These are phyloP conservation scores for Itoplectis maculator DNA, from an alignment of 2,888 invertebrate species.

Conservation along the genomic window DNA sequence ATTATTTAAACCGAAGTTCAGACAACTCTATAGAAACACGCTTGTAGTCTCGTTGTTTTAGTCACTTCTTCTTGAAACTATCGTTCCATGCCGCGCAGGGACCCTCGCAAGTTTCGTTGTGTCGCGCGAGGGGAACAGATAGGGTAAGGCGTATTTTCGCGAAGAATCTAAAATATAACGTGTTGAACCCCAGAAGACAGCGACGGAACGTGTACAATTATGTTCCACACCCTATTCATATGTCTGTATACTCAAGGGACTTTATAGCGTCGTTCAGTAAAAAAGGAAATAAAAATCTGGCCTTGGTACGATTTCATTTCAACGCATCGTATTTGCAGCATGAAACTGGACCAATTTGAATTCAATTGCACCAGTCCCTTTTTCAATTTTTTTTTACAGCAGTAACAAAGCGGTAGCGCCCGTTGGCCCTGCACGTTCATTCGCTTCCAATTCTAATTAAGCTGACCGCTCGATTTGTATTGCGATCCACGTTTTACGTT, in stretches of 20 bases:
- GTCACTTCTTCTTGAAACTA: slow-evolving; percentile 29
- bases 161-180: not conserved
- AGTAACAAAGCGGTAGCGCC: not conserved
- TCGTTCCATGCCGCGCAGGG: not conserved
- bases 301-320: no score
- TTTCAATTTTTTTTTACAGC: not conserved
- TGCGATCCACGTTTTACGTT: not conserved
- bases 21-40: slow-evolving; percentile 39
- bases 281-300: no score
- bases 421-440: not conserved
- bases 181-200: not conserved
- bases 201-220: not conserved
- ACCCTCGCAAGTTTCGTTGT: not conserved
- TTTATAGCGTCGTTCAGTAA: no score
- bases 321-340: not conserved
- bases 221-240: no score
- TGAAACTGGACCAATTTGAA: not conserved
- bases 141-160: not conserved
- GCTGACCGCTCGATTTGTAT: not conserved
- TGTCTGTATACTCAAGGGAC: no score
- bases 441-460: not conserved
- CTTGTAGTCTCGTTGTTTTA: slow-evolving; percentile 26
- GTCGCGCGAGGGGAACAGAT: not conserved
- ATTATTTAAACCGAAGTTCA: slow-evolving; percentile 49
- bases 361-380: not conserved